Percentiles rank a stretch among this genome's conserved stretches.
phyloP scores from a whole-genome alignment of 2,888 invertebrate genomes.

The Drosophila meridionalis region DNA sequence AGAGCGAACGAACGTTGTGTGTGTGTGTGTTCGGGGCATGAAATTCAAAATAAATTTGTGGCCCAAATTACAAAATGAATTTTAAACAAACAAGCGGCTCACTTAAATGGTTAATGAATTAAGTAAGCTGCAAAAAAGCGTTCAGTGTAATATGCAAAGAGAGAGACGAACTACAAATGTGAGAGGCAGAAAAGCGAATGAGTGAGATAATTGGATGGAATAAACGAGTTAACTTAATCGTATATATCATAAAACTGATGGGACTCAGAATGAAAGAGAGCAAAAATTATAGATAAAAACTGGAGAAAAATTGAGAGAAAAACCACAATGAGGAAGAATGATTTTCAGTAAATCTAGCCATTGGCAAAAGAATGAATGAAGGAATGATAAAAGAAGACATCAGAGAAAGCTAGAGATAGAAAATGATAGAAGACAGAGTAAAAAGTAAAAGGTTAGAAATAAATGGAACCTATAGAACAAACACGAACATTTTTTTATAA shows the following conservation, averaged over 20 bases:
- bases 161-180: neutral
- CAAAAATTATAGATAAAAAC: neutral
- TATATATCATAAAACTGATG: neutral
- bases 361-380: too few relatives aligned
- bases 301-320: neutral
- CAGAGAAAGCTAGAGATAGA: too few relatives aligned
- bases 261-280: neutral
- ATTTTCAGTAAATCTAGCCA: too few relatives aligned
- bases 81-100: constrained; percentile 33
- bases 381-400: too few relatives aligned
- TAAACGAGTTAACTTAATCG: constrained; percentile 3
- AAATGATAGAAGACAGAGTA: too few relatives aligned
- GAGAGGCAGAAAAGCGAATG: neutral
- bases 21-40: constrained; percentile 10
- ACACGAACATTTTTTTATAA: too few relatives aligned
- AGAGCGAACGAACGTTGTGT: constrained; percentile 3
- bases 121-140: constrained; percentile 15
- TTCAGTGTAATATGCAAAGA: neutral
- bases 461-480: too few relatives aligned
- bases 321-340: too few relatives aligned
- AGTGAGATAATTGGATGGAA: constrained; percentile 2
- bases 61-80: constrained; percentile 48
- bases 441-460: neutral
- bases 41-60: constrained; percentile 49
- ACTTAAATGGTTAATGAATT: constrained; percentile 34